phyloP scores from a whole-genome alignment of 2,797 vertebrate genomes.

The Anguilla anguilla region DNA sequence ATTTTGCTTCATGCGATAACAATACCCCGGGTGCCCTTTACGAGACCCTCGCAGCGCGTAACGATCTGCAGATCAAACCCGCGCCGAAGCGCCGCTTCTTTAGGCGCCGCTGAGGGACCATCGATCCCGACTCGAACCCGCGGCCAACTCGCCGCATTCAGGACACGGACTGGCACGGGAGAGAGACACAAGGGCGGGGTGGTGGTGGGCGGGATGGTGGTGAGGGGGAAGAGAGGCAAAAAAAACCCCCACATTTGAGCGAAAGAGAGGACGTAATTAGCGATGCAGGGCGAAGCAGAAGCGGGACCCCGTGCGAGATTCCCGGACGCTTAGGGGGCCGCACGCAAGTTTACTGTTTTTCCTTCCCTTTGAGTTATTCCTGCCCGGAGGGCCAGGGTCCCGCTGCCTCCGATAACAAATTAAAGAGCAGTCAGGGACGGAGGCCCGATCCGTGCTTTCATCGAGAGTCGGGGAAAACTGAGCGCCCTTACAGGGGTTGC shows the following conservation, averaged over 20 bases:
- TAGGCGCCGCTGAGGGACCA: constrained; percentile 35
- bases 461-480: not conserved
- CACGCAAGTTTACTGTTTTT: not conserved
- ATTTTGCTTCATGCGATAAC: constrained; percentile 43
- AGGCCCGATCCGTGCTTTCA: not conserved
- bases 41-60: constrained; percentile 31
- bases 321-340: not conserved
- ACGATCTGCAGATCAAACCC: constrained; percentile 40
- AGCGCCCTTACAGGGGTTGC: no score
- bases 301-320: not conserved
- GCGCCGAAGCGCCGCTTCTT: constrained; percentile 40
- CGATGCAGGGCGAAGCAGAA: not conserved
- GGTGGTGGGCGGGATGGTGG: not conserved
- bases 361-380: not conserved
- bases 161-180: not conserved
- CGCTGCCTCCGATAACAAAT: not conserved
- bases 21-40: constrained; percentile 40
- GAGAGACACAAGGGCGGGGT: no score
- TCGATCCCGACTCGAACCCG: constrained; percentile 40
- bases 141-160: not conserved
- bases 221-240: not conserved
- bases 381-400: not conserved
- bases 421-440: not conserved
- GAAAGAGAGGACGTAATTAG: not conserved
- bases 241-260: no score